Evolutionary conservation across 2,888 invertebrate species (phyloP), one percentile per base, ranked within the genome.

Genomic region (Eupithecia vulgata): DNA sequence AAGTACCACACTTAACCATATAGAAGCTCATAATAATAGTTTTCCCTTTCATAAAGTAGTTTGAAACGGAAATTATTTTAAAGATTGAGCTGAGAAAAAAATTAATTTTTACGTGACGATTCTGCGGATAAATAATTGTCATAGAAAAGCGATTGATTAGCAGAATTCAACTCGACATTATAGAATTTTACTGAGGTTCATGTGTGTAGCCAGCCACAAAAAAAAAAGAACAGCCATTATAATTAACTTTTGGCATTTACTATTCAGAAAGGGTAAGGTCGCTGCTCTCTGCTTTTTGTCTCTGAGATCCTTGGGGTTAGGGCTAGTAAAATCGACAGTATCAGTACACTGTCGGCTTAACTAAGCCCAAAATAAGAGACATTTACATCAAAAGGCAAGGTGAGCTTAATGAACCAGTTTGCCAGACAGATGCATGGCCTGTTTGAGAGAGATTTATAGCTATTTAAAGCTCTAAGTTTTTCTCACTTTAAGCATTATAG

Each of bases 381-480:
- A 69, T 72, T 69, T 69, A 66, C 71, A 68, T 68, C 67, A 64
- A 42, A 68, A 61, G 37, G 21, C 40, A 40, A 35, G 42, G 10
- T 40, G 17, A 70, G 65, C 59, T 64, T 71, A 48, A 59, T 15
- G 12, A 35, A 64, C 21, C 35, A 35, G 13, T 12, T 35, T 34
- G 35, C 35, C 15, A 1, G 35, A 8, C 21, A 21, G n/a, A n/a
- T 48, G 48, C n/a, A 48, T 48, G n/a, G n/a, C 8, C 17, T 45
- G 13, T 40, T 40, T 1, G 12, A 12, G 12, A 12, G 40, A 3
- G 12, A 40, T 40, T 13, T 10, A 40, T n/a, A 6, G 48, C n/a
- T 48, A 8, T 48, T n/a, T n/a, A n/a, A n/a, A n/a, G n/a, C n/a
- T 10, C 48, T 17, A 45, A 42, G 13, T 5, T 13, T 17, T 17